These are phyloP conservation scores for Trididemnum clinides DNA, from an alignment of 23 tunicate genomes.

Conservation along the genomic window DNA sequence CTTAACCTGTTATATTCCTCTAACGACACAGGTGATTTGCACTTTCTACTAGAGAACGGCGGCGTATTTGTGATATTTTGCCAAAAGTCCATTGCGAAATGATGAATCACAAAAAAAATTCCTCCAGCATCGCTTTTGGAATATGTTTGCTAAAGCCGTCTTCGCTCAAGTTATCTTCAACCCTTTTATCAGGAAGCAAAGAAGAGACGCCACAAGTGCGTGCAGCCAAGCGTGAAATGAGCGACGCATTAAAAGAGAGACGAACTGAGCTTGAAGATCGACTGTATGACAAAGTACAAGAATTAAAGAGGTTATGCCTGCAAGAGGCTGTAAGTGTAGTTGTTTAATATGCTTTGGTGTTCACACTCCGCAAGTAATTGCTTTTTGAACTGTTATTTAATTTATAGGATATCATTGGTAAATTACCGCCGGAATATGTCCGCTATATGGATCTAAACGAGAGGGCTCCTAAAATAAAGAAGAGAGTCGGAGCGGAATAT, in stretches of 20 bases:
- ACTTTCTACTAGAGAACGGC: too few species aligned
- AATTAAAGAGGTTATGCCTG: conserved; percentile 65
- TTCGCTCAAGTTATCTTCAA: too few species aligned
- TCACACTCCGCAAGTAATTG: not conserved
- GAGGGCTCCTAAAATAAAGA: conserved; percentile 53
- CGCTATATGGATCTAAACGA: conserved; percentile 65
- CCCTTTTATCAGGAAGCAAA: conserved; percentile 23
- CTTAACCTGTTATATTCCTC: too few species aligned
- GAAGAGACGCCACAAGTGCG: conserved; percentile 77
- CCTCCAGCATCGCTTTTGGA: too few species aligned
- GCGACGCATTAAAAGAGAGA: conserved; percentile 43
- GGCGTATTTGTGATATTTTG: too few species aligned
- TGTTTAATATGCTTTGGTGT: not conserved
- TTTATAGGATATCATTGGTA: conserved; percentile 73
- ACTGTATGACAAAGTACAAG: conserved; percentile 89
- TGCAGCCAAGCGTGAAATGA: conserved; percentile 66
- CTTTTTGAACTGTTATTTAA: not conserved
- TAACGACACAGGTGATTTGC: too few species aligned
- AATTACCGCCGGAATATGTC: conserved; percentile 67
- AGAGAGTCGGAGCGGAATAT: conserved; percentile 63
- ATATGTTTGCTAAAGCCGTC: too few species aligned
- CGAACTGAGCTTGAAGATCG: conserved; percentile 79
- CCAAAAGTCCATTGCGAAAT: too few species aligned
- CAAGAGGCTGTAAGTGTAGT: conserved; percentile 67
- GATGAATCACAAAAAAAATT: too few species aligned